Conservation (phyloP, 2,113 vertebrate species). For the Lathamus discolor region DNA sequence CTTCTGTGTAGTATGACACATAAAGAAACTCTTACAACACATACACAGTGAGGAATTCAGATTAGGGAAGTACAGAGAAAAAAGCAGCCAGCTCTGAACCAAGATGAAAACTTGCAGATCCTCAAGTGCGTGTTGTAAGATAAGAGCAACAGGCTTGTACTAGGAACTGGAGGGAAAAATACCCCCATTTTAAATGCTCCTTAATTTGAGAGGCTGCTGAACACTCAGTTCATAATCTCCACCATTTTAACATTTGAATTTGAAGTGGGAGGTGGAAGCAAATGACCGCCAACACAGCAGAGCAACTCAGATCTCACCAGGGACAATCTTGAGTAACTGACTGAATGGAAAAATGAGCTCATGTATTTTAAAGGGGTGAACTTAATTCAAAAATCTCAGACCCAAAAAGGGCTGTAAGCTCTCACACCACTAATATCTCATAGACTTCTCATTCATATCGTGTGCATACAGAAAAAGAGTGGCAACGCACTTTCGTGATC, state of each 20-base stretch:
- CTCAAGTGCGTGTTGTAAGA: neutral
- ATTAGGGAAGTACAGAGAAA: conserved; percentile 18
- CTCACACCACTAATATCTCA: accelerated
- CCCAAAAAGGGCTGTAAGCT: neutral
- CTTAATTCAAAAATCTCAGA: neutral
- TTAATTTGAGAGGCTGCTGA: neutral
- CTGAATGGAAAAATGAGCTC: neutral
- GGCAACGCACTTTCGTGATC: neutral
- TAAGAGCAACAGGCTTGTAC: neutral
- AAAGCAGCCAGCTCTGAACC: neutral
- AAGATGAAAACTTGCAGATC: conserved; percentile 12
- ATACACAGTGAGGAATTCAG: neutral
- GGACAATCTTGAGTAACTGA: neutral
- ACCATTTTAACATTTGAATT: neutral
- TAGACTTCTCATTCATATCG: neutral
- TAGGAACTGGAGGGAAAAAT: conserved; percentile 4
- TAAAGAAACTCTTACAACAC: conserved; percentile 42
- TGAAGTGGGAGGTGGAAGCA: neutral
- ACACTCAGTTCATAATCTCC: neutral
- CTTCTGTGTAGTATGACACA: conserved; percentile 51
- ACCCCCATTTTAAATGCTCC: neutral
- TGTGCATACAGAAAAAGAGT: neutral
- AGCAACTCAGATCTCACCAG: neutral
- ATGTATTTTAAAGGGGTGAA: neutral
- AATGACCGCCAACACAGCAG: neutral